Evolutionary conservation across 2,888 invertebrate genomes (phyloP).

Genomic region (Ceramica pisi): DNA sequence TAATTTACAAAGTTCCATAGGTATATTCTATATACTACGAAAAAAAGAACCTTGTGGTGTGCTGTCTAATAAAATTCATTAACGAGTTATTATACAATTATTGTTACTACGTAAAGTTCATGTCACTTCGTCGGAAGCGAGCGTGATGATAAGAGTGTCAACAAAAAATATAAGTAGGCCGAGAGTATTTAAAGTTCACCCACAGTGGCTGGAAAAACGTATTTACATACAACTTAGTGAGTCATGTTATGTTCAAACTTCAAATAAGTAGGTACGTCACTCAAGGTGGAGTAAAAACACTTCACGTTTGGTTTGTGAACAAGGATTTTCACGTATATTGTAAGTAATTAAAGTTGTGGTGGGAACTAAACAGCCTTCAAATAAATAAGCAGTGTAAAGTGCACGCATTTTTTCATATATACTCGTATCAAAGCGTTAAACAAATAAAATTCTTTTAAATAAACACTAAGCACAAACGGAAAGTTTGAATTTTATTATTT

Average conservation of each 20-base stretch:
- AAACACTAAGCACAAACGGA: not conserved
- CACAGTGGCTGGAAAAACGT: conserved; percentile 13
- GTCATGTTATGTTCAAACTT: conserved; percentile 30
- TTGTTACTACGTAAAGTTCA: not conserved
- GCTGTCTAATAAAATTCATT: not conserved
- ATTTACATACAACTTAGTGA: conserved; percentile 33
- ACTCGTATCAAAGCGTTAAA: conserved; percentile 7
- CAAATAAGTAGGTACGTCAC: conserved; percentile 41
- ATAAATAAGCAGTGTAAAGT: conserved; percentile 32
- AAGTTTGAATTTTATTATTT: not conserved
- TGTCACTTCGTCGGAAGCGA: not conserved
- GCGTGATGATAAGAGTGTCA: conserved; percentile 4
- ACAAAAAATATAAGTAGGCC: conserved; percentile 2
- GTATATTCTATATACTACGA: not conserved
- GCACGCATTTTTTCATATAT: not conserved
- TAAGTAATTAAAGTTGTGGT: conserved; percentile 9
- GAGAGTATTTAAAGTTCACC: conserved; percentile 12
- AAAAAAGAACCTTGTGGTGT: not conserved
- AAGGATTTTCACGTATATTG: conserved; percentile 24
- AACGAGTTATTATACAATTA: too few species aligned
- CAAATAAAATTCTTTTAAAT: not conserved
- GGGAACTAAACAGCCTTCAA: conserved; percentile 18
- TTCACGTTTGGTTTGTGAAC: not conserved
- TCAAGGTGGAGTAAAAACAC: conserved; percentile 29
- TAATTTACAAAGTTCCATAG: too few species aligned